These are phyloP conservation scores for Cosmia pyralina DNA, from an alignment of 2,888 invertebrate species.

Conservation along the genomic window DNA sequence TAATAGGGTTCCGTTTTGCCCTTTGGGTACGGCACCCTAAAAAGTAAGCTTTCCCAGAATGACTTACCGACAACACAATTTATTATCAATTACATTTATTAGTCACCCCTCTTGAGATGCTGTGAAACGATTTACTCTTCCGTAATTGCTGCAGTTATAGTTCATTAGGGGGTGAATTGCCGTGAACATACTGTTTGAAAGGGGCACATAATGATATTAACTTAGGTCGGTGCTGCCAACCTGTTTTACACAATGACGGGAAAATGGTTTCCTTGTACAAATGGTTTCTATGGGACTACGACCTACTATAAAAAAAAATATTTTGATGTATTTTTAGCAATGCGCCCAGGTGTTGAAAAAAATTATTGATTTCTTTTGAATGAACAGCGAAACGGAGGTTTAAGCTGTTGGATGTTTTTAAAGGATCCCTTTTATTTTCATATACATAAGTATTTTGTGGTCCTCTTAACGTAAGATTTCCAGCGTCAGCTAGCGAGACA, in stretches of 20 bases:
- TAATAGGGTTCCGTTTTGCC: too few species aligned
- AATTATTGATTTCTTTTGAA: background rate
- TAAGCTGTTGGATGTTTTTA: too few species aligned
- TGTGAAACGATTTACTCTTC: conserved; percentile 13
- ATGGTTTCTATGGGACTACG: background rate
- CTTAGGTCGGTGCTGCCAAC: background rate
- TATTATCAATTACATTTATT: conserved; percentile 18
- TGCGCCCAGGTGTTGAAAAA: background rate
- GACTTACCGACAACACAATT: background rate
- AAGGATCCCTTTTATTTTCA: background rate
- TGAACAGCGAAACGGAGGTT: background rate
- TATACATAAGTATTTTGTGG: background rate
- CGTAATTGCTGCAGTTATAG: conserved; percentile 20
- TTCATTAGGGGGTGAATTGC: conserved; percentile 12
- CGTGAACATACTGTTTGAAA: background rate
- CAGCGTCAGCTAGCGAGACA: too few species aligned
- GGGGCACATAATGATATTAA: conserved; percentile 22
- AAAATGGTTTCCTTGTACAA: background rate
- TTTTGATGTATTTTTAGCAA: background rate
- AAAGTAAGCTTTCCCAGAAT: too few species aligned
- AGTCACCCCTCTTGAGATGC: background rate
- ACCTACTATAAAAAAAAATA: background rate
- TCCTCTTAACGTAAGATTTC: too few species aligned
- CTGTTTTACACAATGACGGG: background rate
- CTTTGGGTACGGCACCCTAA: too few species aligned